Evolutionary conservation across 2,888 invertebrate species (phyloP).

Genomic region (Eupithecia dodoneata): DNA sequence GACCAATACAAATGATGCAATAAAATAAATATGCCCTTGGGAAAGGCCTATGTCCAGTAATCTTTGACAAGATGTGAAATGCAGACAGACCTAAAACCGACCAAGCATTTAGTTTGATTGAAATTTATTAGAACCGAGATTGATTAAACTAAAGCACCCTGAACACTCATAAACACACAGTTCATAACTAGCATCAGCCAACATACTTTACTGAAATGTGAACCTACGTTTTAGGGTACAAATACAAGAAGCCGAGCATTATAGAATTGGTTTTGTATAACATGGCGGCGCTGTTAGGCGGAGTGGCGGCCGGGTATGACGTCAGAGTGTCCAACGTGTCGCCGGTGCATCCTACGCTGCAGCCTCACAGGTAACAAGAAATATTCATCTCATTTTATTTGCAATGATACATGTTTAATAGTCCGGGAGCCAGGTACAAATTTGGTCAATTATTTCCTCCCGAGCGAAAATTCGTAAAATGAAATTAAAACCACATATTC

Average conservation of each 20-base stretch:
- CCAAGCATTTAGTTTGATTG: background rate
- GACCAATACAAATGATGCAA: too few relatives aligned
- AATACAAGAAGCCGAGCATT: constrained; percentile 88
- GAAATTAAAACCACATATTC: too few relatives aligned
- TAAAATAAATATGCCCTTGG: too few relatives aligned
- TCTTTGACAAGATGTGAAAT: background rate
- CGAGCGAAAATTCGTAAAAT: too few relatives aligned
- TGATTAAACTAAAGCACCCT: too few relatives aligned
- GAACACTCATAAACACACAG: background rate
- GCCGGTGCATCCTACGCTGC: constrained; percentile 91
- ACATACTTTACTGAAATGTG: constrained; percentile 21
- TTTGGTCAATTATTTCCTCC: too few relatives aligned
- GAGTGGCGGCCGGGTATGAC: constrained; percentile 96
- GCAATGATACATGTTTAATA: too few relatives aligned
- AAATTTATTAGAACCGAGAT: background rate
- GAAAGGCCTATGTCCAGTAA: background rate
- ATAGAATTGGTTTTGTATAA: constrained; percentile 93
- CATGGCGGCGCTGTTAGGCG: constrained; percentile 95
- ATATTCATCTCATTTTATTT: too few relatives aligned
- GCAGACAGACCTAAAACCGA: background rate
- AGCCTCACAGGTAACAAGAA: constrained; percentile 86
- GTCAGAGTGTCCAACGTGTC: constrained; percentile 94
- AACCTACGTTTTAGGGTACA: constrained; percentile 70
- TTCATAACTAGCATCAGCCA: constrained; percentile 12
- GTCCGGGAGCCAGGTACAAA: too few relatives aligned